These are phyloP conservation scores for Eurytoma adleriae DNA, from an alignment of 2,888 invertebrate species.

Conservation along the genomic window DNA sequence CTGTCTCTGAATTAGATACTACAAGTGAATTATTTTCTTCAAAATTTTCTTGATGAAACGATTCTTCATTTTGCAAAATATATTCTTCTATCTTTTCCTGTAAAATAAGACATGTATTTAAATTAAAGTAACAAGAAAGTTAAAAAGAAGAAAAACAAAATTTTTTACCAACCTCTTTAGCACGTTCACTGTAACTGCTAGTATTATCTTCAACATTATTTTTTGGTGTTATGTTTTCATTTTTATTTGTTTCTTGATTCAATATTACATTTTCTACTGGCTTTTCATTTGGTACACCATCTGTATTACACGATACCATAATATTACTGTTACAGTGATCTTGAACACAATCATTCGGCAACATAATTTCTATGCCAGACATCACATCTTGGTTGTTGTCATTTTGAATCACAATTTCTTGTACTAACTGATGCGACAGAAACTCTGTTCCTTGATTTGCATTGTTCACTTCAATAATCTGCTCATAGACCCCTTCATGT, in stretches of 20 bases:
- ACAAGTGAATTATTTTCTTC: constrained; percentile 20
- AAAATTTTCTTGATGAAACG: constrained; percentile 35
- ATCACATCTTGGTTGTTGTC: constrained; percentile 49
- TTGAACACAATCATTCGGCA: constrained; percentile 52
- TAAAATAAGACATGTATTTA: constrained; percentile 13
- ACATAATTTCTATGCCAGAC: constrained; percentile 43
- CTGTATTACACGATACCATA: constrained; percentile 21
- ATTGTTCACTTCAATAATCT: constrained; percentile 43
- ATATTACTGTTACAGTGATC: constrained; percentile 42
- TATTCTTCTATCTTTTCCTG: constrained; percentile 44
- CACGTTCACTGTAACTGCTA: constrained; percentile 14
- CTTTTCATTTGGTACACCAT: constrained; percentile 33
- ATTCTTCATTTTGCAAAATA: constrained; percentile 19
- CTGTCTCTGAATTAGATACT: constrained; percentile 18
- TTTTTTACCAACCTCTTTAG: constrained; percentile 47
- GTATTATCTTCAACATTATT: constrained; percentile 40
- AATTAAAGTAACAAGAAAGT: background rate
- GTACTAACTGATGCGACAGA: constrained; percentile 38
- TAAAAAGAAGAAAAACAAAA: background rate
- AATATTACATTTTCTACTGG: constrained; percentile 34
- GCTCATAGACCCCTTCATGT: constrained; percentile 45
- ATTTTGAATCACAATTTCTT: constrained; percentile 52
- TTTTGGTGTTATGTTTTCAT: constrained; percentile 16
- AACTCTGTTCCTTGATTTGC: constrained; percentile 36
- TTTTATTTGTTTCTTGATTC: constrained; percentile 28